Conservation (phyloP, 2,113 vertebrate species). For the Phrynocephalus versicolor region DNA sequence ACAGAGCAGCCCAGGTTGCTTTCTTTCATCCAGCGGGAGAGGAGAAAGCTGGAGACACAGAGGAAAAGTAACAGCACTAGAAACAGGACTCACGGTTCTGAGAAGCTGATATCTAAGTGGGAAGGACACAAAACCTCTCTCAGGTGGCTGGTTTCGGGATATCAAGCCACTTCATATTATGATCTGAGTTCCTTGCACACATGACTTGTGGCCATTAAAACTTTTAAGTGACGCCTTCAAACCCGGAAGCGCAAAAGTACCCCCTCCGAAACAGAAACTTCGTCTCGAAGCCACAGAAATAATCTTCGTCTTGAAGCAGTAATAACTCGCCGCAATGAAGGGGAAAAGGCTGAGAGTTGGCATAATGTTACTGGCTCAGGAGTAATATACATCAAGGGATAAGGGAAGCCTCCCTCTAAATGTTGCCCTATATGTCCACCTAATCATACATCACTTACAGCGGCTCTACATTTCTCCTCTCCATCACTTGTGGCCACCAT, state of each 20-base stretch:
- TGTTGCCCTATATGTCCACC: background rate
- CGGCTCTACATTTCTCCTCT: background rate
- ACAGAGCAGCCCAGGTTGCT: background rate
- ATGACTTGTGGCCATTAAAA: background rate
- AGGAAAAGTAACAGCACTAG: background rate
- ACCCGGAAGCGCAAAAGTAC: background rate
- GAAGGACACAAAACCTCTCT: background rate
- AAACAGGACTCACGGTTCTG: no score
- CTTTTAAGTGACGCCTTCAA: background rate
- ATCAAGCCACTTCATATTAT: background rate
- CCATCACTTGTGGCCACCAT: background rate
- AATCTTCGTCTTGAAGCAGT: no score
- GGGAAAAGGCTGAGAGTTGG: background rate
- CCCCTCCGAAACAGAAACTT: background rate
- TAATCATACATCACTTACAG: background rate
- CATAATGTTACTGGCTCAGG: background rate
- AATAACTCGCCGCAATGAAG: no score
- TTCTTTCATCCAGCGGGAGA: background rate
- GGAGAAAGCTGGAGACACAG: no score
- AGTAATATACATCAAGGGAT: background rate
- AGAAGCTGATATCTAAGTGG: background rate
- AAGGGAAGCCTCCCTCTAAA: no score
- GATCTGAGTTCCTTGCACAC: background rate
- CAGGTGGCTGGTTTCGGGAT: background rate
- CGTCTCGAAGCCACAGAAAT: no score